Evolutionary conservation across 2,797 vertebrate species (phyloP).

Genomic region (Pygocentrus nattereri): DNA sequence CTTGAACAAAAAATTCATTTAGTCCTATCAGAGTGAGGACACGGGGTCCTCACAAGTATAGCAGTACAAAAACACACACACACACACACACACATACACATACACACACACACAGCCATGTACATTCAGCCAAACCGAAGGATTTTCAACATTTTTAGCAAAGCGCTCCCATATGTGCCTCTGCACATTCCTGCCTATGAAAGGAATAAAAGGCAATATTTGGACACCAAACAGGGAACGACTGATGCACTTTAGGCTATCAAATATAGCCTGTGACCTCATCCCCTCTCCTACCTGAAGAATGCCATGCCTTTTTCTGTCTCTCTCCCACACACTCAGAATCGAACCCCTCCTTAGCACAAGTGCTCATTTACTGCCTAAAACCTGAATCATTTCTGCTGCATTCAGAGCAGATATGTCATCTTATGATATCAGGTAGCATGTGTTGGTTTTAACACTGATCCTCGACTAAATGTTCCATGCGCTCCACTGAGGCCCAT

Average conservation of each 20-base stretch:
- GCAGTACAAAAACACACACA: too few species aligned
- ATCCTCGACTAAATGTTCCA: too few species aligned
- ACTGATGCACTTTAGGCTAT: not conserved
- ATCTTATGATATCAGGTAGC: too few species aligned
- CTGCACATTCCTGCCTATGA: constrained; percentile 35
- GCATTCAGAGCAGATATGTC: too few species aligned
- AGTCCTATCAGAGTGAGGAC: too few species aligned
- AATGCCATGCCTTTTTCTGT: not conserved
- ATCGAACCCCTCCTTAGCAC: not conserved
- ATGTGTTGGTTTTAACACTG: too few species aligned
- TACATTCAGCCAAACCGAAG: not conserved
- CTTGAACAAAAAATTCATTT: too few species aligned
- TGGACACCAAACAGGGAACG: constrained; percentile 8
- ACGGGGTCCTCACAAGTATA: too few species aligned
- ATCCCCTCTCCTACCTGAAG: constrained; percentile 4
- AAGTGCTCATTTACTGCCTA: not conserved
- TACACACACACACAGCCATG: constrained; percentile 7
- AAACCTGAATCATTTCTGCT: not conserved
- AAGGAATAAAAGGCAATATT: constrained; percentile 31
- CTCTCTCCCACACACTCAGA: not conserved
- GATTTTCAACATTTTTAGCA: constrained; percentile 40
- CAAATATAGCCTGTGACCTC: not conserved
- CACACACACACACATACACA: not conserved
- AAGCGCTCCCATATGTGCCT: constrained; percentile 39
- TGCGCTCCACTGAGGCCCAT: too few species aligned